Evolutionary conservation across 2,888 invertebrate species (phyloP).

Genomic region (Cosmia pyralina): DNA sequence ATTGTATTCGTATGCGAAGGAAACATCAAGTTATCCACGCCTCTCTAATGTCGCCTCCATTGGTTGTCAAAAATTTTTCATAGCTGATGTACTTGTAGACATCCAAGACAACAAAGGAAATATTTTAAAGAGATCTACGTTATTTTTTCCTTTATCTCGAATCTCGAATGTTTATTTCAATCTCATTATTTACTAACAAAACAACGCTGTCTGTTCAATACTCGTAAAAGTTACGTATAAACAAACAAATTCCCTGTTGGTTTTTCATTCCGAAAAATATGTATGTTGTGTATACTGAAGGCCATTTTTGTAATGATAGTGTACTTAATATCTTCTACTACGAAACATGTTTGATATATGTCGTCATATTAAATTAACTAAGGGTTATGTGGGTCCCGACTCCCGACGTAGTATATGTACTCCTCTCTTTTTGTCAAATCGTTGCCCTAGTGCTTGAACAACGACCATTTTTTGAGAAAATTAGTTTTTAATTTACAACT

Average conservation of each 20-base stretch:
- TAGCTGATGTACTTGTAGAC: background rate
- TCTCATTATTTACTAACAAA: conserved; percentile 59
- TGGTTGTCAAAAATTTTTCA: conserved; percentile 12
- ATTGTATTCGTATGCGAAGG: background rate
- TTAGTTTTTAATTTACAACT: too few species aligned
- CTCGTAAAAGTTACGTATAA: conserved; percentile 60
- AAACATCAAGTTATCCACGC: background rate
- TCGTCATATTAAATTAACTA: conserved; percentile 2
- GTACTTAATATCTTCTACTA: background rate
- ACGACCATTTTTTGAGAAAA: too few species aligned
- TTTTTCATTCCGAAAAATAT: conserved; percentile 57
- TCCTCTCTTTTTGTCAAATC: too few species aligned
- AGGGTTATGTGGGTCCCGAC: background rate
- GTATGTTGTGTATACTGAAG: conserved; percentile 36
- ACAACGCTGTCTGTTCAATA: conserved; percentile 44
- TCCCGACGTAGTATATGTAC: background rate
- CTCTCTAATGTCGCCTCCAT: background rate
- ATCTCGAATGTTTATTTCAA: conserved; percentile 49
- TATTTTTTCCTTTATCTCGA: conserved; percentile 45
- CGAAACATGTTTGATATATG: background rate
- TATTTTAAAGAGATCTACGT: conserved; percentile 16
- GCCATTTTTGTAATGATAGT: conserved; percentile 22
- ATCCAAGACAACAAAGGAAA: conserved; percentile 38
- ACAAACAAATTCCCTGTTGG: conserved; percentile 58
- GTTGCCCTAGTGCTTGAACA: too few species aligned